Percentiles rank a stretch among this genome's conserved stretches.
Conservation (phyloP, 2,113 vertebrate species). For the Zosterops pallidus region DNA sequence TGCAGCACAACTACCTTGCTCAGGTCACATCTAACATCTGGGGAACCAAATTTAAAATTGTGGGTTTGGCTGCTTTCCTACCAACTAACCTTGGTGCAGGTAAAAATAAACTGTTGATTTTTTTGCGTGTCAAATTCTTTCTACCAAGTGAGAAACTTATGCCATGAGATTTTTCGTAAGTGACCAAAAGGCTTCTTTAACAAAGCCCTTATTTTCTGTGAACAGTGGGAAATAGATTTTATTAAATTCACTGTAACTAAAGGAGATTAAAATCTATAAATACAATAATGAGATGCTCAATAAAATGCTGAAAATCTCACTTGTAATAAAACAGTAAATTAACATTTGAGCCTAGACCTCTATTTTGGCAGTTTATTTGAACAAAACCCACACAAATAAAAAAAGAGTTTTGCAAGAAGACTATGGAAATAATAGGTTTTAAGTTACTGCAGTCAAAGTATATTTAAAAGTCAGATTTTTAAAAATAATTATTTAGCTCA, state of each 20-base stretch:
- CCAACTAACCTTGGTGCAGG: conserved; percentile 98
- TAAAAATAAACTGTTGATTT: conserved; percentile 68
- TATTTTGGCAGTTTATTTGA: background rate
- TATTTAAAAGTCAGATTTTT: background rate
- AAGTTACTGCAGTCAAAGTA: background rate
- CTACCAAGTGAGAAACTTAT: background rate
- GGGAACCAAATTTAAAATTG: conserved; percentile 99
- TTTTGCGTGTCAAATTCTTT: background rate
- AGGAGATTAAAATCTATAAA: background rate
- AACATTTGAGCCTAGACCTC: background rate
- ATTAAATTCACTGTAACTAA: background rate
- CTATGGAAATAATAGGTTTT: background rate
- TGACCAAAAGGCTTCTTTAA: background rate
- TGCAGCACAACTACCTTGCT: conserved; percentile 98
- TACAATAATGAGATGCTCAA: background rate
- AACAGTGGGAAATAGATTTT: background rate
- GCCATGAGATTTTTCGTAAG: background rate
- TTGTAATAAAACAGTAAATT: background rate
- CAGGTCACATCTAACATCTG: conserved; percentile 99
- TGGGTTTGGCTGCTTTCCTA: conserved; percentile 93
- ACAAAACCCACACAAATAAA: background rate
- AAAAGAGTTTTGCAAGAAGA: background rate
- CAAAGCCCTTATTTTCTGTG: background rate
- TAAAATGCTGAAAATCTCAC: background rate
- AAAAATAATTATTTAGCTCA: background rate